Base-by-base conservation (phyloP, 2,113 vertebrate species). In the Urocolius indicus region DNA sequence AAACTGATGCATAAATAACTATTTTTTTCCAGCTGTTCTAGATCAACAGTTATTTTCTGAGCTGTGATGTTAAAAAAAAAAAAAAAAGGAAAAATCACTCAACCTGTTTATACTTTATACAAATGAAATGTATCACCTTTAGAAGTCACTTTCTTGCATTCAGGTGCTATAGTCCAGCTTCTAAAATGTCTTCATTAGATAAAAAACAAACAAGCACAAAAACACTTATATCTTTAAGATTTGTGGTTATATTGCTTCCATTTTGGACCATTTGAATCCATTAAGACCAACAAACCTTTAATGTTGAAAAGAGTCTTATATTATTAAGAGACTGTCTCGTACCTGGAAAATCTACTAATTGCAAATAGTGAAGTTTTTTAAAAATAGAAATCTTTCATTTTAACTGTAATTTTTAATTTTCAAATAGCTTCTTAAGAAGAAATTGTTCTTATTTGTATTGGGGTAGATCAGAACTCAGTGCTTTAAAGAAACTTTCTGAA, bases 21-120 rank as follows among this genome's bases (percentile, higher is more conserved):
- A 89, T 29, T 95, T 85, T 94, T 87, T 87, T 91, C 81, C 81
- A 89, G 89, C 62, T 89, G 78, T 87, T 93, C 27, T 84, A 89
- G 71, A 93, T 76, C 77, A 89, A 65, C 75, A 91, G 49, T 62
- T 94, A 73, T 76, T 91, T 94, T 85, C 61, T 79, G 41, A 90
- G 21, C 23, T 79, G 16, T 4, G 20, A 49, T 75, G 41, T 63
- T 32, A 29, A 67, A 87, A 85, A 38, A 59, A 72, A 73, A 48
- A 49, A 20, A 9, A 71, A 27, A 57, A 68, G 26, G 5, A 5
- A n/a, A n/a, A n/a, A n/a, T n/a, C 36, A 14, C 29, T 74, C 34
- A 10, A 14, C 38, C 80, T 22, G 36, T 27, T 86, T 80, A 23
- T 46, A 27, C 20, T 83, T 18, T 10, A 16, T 26, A 29, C 46